Base-by-base conservation (phyloP, 2,888 invertebrate genomes). In the Acanthopleura granulata region DNA sequence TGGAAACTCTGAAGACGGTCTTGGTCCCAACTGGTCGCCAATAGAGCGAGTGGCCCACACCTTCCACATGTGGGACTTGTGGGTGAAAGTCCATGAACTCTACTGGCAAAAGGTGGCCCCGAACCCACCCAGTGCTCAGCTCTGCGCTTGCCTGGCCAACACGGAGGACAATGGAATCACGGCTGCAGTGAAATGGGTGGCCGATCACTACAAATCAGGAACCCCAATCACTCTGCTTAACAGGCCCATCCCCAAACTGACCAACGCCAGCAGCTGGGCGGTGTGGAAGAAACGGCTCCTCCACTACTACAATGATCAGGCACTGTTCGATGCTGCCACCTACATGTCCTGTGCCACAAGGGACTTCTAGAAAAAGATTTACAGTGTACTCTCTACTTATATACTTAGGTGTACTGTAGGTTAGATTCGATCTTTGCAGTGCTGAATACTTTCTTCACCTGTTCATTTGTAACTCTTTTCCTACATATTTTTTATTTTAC, bases 181-280 rank as follows among this genome's bases (percentile, higher is more conserved):
- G 76, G 70, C 49, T n/a, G 79, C 76, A 27, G 85, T 85, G 0
- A 49, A 62, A 4, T 86, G 85, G 85, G 83, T 86, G 1, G 85
- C 85, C 14, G 78, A 83, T 66, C 86, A 86, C 74, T 86, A 86
- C 78, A 81, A 83, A 74, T 79, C 78, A 1, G 86, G 86, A 15
- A 86, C 86, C 27, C 86, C 86, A 6, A 86, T 86, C 73, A 86
- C 86, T 6, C 80, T 86, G 18, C 80, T 86, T n/a, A 81, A 85
- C 78, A 79, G 86, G 12, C 85, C 86, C 0, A 85, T 86, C 29
- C 85, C 86, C 0, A 86, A 86, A 75, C 81, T 86, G 40, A 75
- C 75, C 9, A 83, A 86, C 72, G 84, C 85, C 49, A 62, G 75
- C 22, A 66, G 83, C 30, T 86, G 86, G 86, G 73, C 70, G 0